Percentiles rank a stretch among this genome's conserved stretches.
Conservation (phyloP, 2,888 invertebrate species). For the Conistra vaccinii region DNA sequence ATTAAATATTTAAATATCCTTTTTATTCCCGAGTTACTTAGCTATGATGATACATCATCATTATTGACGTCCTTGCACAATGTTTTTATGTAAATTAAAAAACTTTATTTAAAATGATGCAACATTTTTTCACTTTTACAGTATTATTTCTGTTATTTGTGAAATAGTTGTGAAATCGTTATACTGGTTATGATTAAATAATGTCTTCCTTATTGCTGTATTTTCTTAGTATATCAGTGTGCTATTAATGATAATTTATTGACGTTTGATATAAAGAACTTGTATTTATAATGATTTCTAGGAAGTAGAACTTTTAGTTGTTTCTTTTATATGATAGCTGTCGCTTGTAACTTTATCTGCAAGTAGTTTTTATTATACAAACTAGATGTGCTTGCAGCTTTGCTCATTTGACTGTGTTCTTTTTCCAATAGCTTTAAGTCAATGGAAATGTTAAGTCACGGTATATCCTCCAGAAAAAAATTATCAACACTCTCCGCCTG, state of each 20-base stretch:
- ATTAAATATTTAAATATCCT: neutral
- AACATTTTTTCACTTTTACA: constrained; percentile 26
- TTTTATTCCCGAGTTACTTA: neutral
- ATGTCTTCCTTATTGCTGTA: constrained; percentile 22
- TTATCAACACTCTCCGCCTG: neutral
- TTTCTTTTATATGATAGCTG: neutral
- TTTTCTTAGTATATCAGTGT: neutral
- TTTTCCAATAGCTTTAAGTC: neutral
- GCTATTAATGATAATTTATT: constrained; percentile 23
- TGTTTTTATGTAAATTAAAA: constrained; percentile 1
- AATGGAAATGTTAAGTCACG: neutral
- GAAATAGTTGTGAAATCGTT: constrained; percentile 50
- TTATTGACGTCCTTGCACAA: constrained; percentile 3
- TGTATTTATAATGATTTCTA: no score
- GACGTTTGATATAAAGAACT: neutral
- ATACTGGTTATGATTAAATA: constrained; percentile 6
- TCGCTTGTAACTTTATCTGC: neutral
- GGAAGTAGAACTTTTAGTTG: neutral
- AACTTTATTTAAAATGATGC: constrained; percentile 22
- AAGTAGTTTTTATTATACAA: neutral
- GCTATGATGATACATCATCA: neutral
- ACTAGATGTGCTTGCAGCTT: neutral
- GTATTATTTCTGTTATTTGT: constrained; percentile 40
- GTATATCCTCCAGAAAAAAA: neutral
- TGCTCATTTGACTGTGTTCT: neutral